phyloP scores from a whole-genome alignment of 2,888 invertebrate genomes.

The Eilema depressum region DNA sequence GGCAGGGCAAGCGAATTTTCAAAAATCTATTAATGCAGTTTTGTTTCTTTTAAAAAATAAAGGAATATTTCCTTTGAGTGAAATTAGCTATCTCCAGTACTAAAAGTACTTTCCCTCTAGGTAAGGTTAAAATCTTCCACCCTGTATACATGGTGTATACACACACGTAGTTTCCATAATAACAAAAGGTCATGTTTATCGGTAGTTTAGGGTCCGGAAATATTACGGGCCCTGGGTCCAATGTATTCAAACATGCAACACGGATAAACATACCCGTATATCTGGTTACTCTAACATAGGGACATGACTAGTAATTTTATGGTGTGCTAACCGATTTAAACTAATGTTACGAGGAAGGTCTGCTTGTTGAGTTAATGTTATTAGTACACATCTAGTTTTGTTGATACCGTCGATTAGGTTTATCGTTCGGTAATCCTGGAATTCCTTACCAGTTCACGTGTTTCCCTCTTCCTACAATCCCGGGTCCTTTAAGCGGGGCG shows the following conservation, averaged over 20 bases:
- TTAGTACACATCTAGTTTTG: not conserved
- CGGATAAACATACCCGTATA: not conserved
- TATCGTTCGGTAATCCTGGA: not conserved
- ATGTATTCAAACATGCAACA: conserved; percentile 13
- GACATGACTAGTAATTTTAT: conserved; percentile 7
- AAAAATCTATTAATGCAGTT: no score
- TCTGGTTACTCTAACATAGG: not conserved
- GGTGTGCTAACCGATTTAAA: not conserved
- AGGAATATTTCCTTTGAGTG: no score
- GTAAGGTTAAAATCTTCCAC: no score
- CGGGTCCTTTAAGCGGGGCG: no score
- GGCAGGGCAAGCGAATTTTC: no score
- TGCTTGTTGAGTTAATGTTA: not conserved
- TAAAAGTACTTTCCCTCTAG: no score
- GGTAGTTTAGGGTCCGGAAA: conserved; percentile 9
- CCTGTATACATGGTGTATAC: not conserved
- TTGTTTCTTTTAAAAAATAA: no score
- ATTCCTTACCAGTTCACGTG: no score
- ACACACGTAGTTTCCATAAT: not conserved
- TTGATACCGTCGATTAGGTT: not conserved
- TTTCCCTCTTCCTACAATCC: no score
- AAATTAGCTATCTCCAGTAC: no score
- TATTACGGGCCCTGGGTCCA: conserved; percentile 14
- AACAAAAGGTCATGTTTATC: conserved; percentile 19
- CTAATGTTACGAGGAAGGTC: not conserved